phyloP scores from a whole-genome alignment of 2,113 vertebrate species.

The Tragelaphus strepsiceros region DNA sequence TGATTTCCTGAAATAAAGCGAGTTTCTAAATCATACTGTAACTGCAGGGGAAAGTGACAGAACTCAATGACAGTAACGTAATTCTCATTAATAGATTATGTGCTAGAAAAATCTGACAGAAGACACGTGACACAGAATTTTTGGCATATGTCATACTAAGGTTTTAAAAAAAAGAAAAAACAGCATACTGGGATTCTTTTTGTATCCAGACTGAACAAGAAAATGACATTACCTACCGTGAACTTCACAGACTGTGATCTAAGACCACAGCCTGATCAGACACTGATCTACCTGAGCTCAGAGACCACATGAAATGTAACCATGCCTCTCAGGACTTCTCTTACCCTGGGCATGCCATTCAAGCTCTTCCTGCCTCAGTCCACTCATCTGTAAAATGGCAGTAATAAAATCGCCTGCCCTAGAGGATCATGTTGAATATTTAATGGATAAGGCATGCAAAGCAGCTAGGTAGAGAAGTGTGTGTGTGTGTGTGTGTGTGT shows the following conservation, averaged over 20 bases:
- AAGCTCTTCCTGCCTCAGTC: neutral
- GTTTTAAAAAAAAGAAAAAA: neutral
- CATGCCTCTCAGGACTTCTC: neutral
- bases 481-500: neutral
- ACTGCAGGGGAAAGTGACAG: neutral
- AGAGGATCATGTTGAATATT: neutral
- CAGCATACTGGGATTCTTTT: neutral
- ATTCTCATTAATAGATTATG: neutral
- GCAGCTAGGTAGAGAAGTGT: rapidly evolving
- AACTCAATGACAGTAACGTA: neutral
- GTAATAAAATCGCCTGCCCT: neutral
- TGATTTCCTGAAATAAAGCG: neutral
- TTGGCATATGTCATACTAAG: neutral
- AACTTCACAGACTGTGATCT: neutral
- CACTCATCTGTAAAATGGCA: neutral
- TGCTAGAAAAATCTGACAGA: neutral
- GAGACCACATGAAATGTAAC: neutral
- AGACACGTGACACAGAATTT: neutral
- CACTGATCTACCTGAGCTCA: neutral
- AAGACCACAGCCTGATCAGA: neutral
- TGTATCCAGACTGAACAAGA: neutral
- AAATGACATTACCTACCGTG: neutral
- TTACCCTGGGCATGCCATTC: neutral
- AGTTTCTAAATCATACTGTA: neutral
- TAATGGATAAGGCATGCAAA: neutral